Percentiles rank a stretch among this genome's conserved stretches.
These are phyloP conservation scores for Geophilus truncorum DNA, from an alignment of 2,888 invertebrate genomes.

Conservation along the genomic window DNA sequence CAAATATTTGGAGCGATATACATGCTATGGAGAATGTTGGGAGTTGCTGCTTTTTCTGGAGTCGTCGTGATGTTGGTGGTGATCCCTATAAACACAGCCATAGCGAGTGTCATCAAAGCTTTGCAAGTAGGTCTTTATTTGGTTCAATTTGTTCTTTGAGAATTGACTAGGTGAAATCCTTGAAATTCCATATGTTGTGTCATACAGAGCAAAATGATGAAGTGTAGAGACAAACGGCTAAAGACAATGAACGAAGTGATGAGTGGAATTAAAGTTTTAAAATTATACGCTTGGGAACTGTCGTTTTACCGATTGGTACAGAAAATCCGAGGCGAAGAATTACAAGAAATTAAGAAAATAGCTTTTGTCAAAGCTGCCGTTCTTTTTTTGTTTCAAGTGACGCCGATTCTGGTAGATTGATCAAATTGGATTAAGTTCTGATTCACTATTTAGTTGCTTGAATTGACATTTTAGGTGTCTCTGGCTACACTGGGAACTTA, in stretches of 20 bases:
- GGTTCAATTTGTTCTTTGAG: too few relatives aligned
- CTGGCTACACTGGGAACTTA: constrained; percentile 8
- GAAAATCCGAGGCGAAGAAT: constrained; percentile 80
- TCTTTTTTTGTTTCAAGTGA: constrained; percentile 19
- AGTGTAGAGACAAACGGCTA: not conserved
- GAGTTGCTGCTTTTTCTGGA: constrained; percentile 25
- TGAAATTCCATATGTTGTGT: not conserved
- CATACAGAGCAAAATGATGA: constrained; percentile 26
- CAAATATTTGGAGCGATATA: constrained; percentile 27
- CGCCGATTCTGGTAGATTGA: not conserved
- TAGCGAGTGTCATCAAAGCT: constrained; percentile 4
- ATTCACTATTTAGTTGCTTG: not conserved
- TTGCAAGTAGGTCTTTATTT: constrained; percentile 31
- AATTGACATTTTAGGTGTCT: not conserved
- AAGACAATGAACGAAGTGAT: constrained; percentile 30
- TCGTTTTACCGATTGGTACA: constrained; percentile 84
- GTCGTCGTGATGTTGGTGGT: constrained; percentile 25
- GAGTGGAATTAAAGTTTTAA: constrained; percentile 55
- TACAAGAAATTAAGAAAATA: constrained; percentile 51
- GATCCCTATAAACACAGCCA: constrained; percentile 13
- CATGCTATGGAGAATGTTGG: constrained; percentile 29
- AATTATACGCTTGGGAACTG: constrained; percentile 91
- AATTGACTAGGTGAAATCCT: too few relatives aligned
- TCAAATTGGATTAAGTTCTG: not conserved
- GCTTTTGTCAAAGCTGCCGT: not conserved